These are phyloP conservation scores for Ditylenchus dipsaci DNA, from an alignment of 1,140 invertebrate species.

Conservation along the genomic window DNA sequence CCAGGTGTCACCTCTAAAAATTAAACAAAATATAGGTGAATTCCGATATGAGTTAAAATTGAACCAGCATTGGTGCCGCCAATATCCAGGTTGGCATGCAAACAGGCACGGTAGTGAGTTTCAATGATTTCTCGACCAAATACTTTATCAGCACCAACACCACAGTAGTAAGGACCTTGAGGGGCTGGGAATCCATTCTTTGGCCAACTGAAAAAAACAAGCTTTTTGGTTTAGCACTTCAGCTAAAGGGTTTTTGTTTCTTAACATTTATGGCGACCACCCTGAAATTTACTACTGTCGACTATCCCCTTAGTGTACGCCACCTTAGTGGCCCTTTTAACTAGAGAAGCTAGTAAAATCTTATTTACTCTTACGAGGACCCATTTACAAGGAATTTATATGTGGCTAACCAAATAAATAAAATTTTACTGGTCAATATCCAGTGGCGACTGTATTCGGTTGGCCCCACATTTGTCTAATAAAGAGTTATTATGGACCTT, in stretches of 20 bases:
- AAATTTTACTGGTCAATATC: too few relatives aligned
- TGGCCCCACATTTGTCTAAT: too few relatives aligned
- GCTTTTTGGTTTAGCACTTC: slow-evolving; percentile 66
- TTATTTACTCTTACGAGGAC: too few relatives aligned
- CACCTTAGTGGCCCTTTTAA: slow-evolving; percentile 68
- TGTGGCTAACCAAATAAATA: too few relatives aligned
- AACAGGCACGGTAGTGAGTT: slow-evolving; percentile 70
- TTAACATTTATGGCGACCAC: slow-evolving; percentile 79
- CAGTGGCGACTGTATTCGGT: too few relatives aligned
- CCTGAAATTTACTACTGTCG: slow-evolving; percentile 87
- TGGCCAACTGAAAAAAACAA: background rate
- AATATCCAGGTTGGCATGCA: slow-evolving; percentile 70
- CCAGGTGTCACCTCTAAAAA: slow-evolving; percentile 78
- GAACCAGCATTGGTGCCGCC: slow-evolving; percentile 20
- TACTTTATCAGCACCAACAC: slow-evolving; percentile 82
- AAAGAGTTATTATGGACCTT: too few relatives aligned
- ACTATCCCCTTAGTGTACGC: slow-evolving; percentile 82
- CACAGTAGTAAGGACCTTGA: slow-evolving; percentile 90
- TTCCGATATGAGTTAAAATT: background rate
- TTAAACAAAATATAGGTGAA: background rate
- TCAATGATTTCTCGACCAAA: slow-evolving; percentile 88
- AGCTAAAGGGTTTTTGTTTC: slow-evolving; percentile 87
- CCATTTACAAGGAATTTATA: too few relatives aligned
- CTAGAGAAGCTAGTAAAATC: slow-evolving; percentile 73
- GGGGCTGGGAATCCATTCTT: slow-evolving; percentile 69